phyloP scores from a whole-genome alignment of 2,797 vertebrate species.

The Chaetodon trifasciatus region DNA sequence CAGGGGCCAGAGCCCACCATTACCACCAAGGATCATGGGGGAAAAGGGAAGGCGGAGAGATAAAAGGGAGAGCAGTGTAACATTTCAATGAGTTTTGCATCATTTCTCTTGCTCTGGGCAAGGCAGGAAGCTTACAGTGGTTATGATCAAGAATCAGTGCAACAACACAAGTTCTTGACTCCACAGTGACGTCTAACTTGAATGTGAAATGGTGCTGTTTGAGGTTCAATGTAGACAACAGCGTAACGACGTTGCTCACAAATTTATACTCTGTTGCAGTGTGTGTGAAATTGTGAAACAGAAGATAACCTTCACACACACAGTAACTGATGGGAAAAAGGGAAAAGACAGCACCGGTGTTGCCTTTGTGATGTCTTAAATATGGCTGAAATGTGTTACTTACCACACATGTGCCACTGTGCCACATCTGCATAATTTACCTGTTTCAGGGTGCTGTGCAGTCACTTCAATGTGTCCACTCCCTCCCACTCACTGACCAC shows the following conservation, averaged over 20 bases:
- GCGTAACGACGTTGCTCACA: background rate
- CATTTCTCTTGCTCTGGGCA: slow-evolving; percentile 45
- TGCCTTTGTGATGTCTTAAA: background rate
- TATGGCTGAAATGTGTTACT: too few relatives aligned
- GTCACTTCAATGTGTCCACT: background rate
- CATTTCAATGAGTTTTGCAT: slow-evolving; percentile 65
- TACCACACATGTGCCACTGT: too few relatives aligned
- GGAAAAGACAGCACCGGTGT: background rate
- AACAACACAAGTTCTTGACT: slow-evolving; percentile 12
- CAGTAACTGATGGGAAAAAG: too few relatives aligned
- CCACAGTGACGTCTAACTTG: background rate
- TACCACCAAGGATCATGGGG: slow-evolving; percentile 27
- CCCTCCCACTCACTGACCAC: background rate
- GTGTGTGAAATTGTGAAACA: background rate
- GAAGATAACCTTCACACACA: background rate
- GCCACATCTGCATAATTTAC: too few relatives aligned
- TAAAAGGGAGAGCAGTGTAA: slow-evolving; percentile 51
- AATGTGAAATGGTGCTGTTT: slow-evolving; percentile 3
- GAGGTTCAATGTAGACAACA: background rate
- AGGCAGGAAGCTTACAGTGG: slow-evolving; percentile 4
- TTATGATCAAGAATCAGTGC: slow-evolving; percentile 23
- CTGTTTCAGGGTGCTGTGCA: background rate
- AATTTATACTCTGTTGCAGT: background rate
- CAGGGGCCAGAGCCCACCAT: slow-evolving; percentile 39
- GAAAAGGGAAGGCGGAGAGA: slow-evolving; percentile 33